Conservation (phyloP, 1,140 invertebrate species). For the Listronotus bonariensis region DNA sequence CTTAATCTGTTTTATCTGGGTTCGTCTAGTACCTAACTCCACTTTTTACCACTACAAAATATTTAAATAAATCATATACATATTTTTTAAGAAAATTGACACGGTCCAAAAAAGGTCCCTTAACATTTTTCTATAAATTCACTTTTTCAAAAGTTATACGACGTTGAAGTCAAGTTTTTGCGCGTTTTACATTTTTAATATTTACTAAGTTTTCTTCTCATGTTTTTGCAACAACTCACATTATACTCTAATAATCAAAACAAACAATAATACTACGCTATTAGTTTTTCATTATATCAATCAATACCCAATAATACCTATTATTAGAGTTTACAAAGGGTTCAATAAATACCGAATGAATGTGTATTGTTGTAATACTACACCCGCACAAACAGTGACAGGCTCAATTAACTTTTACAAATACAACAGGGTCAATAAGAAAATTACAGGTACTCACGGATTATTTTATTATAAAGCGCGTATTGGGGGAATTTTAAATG, state of each 20-base stretch:
- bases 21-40: too few relatives aligned
- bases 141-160: too few relatives aligned
- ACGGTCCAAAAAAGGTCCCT: too few relatives aligned
- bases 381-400: constrained; percentile 13
- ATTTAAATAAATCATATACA: too few relatives aligned
- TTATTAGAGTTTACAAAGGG: constrained; percentile 20
- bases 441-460: constrained; percentile 9
- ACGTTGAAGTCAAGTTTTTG: too few relatives aligned
- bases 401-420: constrained; percentile 11
- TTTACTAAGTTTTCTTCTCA: too few relatives aligned
- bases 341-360: background rate
- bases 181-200: too few relatives aligned
- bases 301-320: constrained; percentile 19
- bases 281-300: constrained; percentile 15
- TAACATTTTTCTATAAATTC: too few relatives aligned
- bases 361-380: constrained; percentile 7
- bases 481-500: background rate
- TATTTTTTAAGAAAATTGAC: too few relatives aligned
- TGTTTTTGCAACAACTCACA: too few relatives aligned
- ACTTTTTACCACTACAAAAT: too few relatives aligned
- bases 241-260: background rate
- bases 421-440: constrained; percentile 1
- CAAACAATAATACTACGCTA: constrained; percentile 12
- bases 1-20: too few relatives aligned
- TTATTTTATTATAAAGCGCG: constrained; percentile 1